Conservation (phyloP, 2,888 invertebrate genomes). For the Calameuta pallipes region DNA sequence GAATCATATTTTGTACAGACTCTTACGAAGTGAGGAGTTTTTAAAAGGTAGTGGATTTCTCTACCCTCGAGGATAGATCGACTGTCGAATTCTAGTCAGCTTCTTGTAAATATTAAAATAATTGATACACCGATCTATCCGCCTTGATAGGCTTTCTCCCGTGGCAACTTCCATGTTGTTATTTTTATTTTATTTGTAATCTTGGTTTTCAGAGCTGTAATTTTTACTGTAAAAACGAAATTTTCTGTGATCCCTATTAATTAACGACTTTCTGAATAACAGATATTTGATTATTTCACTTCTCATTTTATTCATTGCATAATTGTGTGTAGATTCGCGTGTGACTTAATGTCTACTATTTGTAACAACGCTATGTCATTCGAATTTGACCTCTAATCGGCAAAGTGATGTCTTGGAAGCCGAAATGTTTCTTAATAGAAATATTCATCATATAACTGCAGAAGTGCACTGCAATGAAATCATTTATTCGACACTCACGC, state of each 20-base stretch:
- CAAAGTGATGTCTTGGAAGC: neutral
- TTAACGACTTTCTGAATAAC: neutral
- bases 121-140: neutral
- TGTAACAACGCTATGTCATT: no score
- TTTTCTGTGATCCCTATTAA: neutral
- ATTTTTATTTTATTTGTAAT: neutral
- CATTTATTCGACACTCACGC: neutral
- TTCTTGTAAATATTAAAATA: constrained; percentile 43
- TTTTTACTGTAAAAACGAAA: neutral
- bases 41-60: constrained; percentile 15
- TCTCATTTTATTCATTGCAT: neutral
- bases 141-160: constrained; percentile 13
- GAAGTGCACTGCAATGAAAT: neutral
- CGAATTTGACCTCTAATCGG: neutral
- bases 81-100: constrained; percentile 27
- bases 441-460: neutral
- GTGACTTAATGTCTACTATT: neutral
- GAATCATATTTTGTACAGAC: constrained; percentile 44
- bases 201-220: neutral
- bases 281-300: neutral
- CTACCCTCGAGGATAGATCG: constrained; percentile 5
- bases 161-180: constrained; percentile 31
- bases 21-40: constrained; percentile 17
- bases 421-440: neutral
- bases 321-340: neutral